phyloP scores from a whole-genome alignment of 92 coral and sea anemone genomes.

The Epizoanthus scotinus region DNA sequence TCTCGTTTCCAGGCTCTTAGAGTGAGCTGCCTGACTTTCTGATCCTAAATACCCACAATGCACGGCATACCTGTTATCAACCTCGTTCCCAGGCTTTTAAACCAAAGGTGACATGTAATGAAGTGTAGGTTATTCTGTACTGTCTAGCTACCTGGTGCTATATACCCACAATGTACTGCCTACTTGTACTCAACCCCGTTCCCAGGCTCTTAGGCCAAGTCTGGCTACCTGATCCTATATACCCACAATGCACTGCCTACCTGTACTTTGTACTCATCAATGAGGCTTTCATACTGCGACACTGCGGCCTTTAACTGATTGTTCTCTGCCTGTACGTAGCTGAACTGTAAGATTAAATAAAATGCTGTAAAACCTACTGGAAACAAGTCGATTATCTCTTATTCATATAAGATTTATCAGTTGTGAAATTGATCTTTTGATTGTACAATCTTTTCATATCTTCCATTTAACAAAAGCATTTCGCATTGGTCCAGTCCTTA shows the following conservation, averaged over 20 bases:
- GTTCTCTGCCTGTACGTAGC: slow-evolving; percentile 69
- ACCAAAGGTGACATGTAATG: no score
- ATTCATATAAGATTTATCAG: no score
- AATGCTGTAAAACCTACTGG: not conserved
- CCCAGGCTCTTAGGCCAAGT: not conserved
- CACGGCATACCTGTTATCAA: no score
- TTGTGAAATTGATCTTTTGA: no score
- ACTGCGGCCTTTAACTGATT: slow-evolving; percentile 77
- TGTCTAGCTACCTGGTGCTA: not conserved
- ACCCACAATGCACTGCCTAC: slow-evolving; percentile 57
- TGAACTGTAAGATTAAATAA: slow-evolving; percentile 57
- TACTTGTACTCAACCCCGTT: not conserved
- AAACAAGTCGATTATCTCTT: no score
- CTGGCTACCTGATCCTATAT: not conserved
- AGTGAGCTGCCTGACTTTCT: no score
- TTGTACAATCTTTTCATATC: no score
- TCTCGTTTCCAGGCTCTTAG: no score
- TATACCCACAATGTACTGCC: not conserved
- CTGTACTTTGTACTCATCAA: slow-evolving; percentile 84
- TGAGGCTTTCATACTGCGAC: slow-evolving; percentile 71
- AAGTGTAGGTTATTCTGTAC: not conserved
- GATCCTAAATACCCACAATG: no score
- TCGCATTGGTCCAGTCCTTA: no score
- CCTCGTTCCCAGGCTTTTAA: no score
- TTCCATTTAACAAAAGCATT: no score